phyloP scores from a whole-genome alignment of 2,797 vertebrate genomes.

The Gymnocypris eckloni region DNA sequence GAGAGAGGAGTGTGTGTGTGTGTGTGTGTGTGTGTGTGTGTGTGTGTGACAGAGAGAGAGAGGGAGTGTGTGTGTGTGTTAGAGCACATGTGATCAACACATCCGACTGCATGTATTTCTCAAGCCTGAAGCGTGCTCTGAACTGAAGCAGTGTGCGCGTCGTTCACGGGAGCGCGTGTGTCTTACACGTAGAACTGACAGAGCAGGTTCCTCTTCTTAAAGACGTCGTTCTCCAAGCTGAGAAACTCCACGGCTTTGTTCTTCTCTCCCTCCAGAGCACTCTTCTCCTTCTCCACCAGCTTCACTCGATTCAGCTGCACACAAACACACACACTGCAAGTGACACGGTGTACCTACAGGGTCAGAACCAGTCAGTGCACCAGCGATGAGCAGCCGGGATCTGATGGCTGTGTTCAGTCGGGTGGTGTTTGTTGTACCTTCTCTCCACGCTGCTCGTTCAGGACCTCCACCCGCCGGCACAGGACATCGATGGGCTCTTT shows the following conservation, averaged over 20 bases:
- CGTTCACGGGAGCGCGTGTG: no score
- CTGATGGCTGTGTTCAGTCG: neutral
- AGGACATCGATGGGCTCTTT: conserved; percentile 89
- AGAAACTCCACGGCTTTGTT: conserved; percentile 95
- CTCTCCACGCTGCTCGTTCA: conserved; percentile 93
- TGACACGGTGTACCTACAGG: neutral
- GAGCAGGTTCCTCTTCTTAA: conserved; percentile 89
- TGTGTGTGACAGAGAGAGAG: no score
- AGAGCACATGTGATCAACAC: no score
- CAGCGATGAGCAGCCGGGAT: neutral
- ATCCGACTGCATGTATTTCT: no score
- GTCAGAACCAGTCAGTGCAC: neutral
- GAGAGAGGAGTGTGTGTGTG: no score
- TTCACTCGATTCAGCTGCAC: conserved; percentile 94
- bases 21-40: no score
- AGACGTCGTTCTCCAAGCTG: conserved; percentile 89
- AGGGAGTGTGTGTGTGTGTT: no score
- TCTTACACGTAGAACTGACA: conserved; percentile 95
- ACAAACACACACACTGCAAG: conserved; percentile 12
- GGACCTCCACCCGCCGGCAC: conserved; percentile 86
- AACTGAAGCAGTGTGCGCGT: no score
- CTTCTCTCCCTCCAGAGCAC: conserved; percentile 91
- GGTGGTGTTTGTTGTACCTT: conserved; percentile 80
- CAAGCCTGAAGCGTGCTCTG: no score
- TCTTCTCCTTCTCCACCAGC: conserved; percentile 96